Base-by-base conservation (phyloP, 1,140 invertebrate species). In the Philaenus spumarius region DNA sequence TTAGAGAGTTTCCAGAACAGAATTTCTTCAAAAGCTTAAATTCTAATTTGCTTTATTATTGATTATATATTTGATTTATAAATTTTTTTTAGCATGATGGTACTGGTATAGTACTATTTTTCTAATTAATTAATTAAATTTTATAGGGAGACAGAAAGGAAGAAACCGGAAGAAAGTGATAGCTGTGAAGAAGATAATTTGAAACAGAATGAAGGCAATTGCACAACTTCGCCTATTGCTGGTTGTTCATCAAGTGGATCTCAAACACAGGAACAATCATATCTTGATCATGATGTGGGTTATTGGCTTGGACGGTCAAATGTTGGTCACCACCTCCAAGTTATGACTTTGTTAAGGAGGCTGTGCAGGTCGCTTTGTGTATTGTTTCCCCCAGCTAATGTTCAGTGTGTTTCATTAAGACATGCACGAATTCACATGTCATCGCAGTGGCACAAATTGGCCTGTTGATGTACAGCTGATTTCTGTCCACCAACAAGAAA, bases 371-470 rank as follows among this genome's bases (percentile, higher is more conserved):
- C 42, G 20, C 51, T 60, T 57, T 67, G 64, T 57, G 56, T 61
- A 30, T 63, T 66, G 34, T 66, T 67, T 50, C 60, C 59, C 47
- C 58, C 40, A 26, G 12, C 15, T 11, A 55, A 35, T 15, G 55
- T 61, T 14, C 48, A 34, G 50, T 55, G 59, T 50, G 23, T 61
- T 51, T 45, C 64, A 46, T 48, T 59, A 62, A 57, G 22, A 66
- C 42, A 63, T 63, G 17, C 56, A 61, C 20, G 54, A 61, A 60
- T 35, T 17, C 62, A 60, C 40, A 52, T 40, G 5, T 34, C 5
- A 20, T 48, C 26, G 42, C 17, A 56, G 22, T 40, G 48, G 23
- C 60, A 64, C 58, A 47, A 46, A 58, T 61, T 20, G 64, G 30
- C 58, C 57, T 51, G 59, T 64, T 12, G 53, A 62, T 46, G 15